phyloP scores from a whole-genome alignment of 2,888 invertebrate genomes.

The Ophion ventricosus region DNA sequence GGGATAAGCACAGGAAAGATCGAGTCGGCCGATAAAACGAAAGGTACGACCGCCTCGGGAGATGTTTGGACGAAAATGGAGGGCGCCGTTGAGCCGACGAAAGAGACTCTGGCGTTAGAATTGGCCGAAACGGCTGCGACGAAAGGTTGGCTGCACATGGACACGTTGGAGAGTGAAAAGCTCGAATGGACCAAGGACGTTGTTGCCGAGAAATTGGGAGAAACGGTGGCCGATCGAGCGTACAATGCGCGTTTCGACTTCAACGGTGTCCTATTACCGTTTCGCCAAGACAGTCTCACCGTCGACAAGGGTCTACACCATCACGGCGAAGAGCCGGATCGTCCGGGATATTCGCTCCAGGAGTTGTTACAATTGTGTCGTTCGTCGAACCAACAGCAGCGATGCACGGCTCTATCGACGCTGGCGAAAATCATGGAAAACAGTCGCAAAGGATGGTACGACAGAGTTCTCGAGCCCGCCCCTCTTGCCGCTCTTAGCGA shows the following conservation, averaged over 20 bases:
- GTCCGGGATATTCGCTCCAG: constrained; percentile 95
- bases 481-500: constrained; percentile 85
- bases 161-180: constrained; percentile 93
- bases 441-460: constrained; percentile 90
- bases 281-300: constrained; percentile 86
- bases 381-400: constrained; percentile 92
- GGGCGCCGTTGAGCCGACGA: constrained; percentile 55
- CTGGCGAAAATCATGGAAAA: constrained; percentile 91
- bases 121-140: constrained; percentile 83
- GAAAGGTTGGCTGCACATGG: constrained; percentile 93
- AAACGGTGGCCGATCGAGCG: constrained; percentile 84
- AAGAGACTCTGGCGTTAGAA: constrained; percentile 73
- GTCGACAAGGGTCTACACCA: constrained; percentile 91
- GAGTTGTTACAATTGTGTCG: constrained; percentile 93
- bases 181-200: constrained; percentile 94
- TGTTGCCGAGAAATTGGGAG: constrained; percentile 83
- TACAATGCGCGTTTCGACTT: constrained; percentile 94
- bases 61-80: constrained; percentile 66
- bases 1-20: background rate
- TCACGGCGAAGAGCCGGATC: constrained; percentile 95
- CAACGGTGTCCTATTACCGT: constrained; percentile 90
- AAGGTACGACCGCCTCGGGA: constrained; percentile 7
- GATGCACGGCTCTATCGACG: constrained; percentile 91
- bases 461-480: constrained; percentile 89
- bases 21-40: constrained; percentile 44